Base-by-base conservation (phyloP, 2,888 invertebrate species). In the Cheilosia vernalis region DNA sequence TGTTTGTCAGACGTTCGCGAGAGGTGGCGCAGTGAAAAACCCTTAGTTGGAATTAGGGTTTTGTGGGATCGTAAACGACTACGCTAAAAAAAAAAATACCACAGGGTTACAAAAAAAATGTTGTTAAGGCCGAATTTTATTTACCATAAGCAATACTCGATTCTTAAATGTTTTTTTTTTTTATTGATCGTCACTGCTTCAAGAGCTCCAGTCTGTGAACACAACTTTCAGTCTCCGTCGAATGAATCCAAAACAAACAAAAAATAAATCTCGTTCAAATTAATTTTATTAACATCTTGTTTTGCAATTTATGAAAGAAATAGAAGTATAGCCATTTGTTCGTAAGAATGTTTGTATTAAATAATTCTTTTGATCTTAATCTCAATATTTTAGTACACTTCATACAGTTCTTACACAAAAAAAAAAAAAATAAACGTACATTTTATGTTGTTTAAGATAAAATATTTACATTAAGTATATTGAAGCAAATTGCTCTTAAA, bases 381-480 rank as follows among this genome's bases (percentile, higher is more conserved):
- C 60, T 76, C 76, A 81, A 47, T 76, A 69, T 69, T 84, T 74
- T 80, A 84, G 67, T 80, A 74, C 44, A 84, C 56, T 19, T 19
- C 69, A 74, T 67, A 76, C 76, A 84, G 55, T 81, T 81, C 69
- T 47, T 72, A 72, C 58, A 37, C 49, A 30, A 30, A 9, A 30
- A 64, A 37, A 24, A 21, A 21, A 24, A 40, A 24, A 64, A n/a
- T n/a, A n/a, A 49, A 17, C 60, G 44, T 72, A 81, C 70, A 72
- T 70, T 76, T 81, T 60, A 81, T 67, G 44, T 44, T 66, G 19
- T 76, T 84, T 77, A 72, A 77, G 76, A 66, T 86, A 78, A 77
- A 78, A 82, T 86, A 86, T 86, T 86, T 86, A 86, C 86, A 86
- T 86, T 86, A 86, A 86, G 86, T 86, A 86, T 82, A 82, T 69